Conservation (phyloP, 2,797 vertebrate species). For the Rhinichthys osculus region DNA sequence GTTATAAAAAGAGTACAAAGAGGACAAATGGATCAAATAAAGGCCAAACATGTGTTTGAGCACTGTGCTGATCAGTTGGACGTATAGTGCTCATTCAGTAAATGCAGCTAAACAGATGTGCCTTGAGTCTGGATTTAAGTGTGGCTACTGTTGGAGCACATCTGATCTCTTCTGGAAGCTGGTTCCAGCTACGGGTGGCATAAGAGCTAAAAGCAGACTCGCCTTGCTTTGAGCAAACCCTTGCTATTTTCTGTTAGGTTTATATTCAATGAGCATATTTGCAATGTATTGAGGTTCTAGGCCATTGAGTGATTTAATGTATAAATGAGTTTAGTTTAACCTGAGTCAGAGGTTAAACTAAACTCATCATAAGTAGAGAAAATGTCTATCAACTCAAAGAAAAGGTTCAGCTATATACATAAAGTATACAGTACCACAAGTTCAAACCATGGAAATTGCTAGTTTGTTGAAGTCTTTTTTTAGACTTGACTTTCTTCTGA, state of each 20-base stretch:
- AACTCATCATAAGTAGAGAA: background rate
- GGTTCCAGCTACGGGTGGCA: background rate
- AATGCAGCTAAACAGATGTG: no score
- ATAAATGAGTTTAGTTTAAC: no score
- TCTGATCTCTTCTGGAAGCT: background rate
- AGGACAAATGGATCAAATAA: background rate
- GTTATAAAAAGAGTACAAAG: no score
- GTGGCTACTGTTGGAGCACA: background rate
- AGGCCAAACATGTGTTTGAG: background rate
- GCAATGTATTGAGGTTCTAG: no score
- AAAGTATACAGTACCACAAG: background rate
- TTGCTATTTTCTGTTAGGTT: no score
- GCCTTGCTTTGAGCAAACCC: no score
- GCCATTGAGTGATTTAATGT: no score
- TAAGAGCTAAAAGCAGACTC: no score
- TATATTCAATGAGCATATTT: no score
- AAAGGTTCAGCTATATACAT: background rate
- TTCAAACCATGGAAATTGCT: conserved; percentile 8
- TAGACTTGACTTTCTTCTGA: conserved; percentile 1
- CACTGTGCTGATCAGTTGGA: no score
- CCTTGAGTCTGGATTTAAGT: background rate
- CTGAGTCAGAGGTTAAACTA: conserved; percentile 17
- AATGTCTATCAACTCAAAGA: background rate
- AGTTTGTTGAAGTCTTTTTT: conserved; percentile 10
- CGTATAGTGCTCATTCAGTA: no score